A percentile compares a stretch with the other conserved stretches of the same genome.
Evolutionary conservation across 92 coral and sea anemone species (phyloP).

Genomic region (Parazoanthus atlanticus): DNA sequence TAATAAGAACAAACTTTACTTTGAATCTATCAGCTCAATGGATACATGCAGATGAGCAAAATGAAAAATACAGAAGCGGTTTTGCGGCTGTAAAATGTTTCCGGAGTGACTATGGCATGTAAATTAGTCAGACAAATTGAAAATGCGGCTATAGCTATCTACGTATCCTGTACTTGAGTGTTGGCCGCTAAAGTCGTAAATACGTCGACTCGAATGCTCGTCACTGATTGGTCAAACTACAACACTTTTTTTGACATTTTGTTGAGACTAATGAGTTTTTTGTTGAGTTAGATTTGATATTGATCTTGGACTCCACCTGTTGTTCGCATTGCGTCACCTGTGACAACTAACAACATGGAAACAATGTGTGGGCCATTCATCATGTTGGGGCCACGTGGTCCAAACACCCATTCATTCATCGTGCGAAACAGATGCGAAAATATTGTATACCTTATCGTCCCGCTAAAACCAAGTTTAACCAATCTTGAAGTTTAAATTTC

Average conservation of each 20-base stretch:
- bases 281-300: conserved; percentile 10
- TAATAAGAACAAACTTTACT: background rate
- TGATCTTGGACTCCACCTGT: conserved; percentile 23
- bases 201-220: background rate
- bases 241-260: background rate
- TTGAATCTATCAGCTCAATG: background rate
- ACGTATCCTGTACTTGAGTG: background rate
- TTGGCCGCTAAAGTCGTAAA: background rate
- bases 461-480: background rate
- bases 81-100: background rate
- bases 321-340: conserved; percentile 6
- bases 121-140: background rate
- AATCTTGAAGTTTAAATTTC: background rate
- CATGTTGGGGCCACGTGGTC: conserved; percentile 24
- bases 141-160: background rate
- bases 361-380: background rate
- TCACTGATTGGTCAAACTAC: conserved; percentile 24
- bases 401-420: conserved; percentile 9
- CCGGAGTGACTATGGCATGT: background rate
- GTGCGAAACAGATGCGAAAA: conserved; percentile 5
- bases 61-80: background rate
- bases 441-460: background rate
- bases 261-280: conserved; percentile 2
- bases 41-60: background rate
- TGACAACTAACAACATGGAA: conserved; percentile 13